phyloP scores from a whole-genome alignment of 2,888 invertebrate species.

The Epistrophe eligans region DNA sequence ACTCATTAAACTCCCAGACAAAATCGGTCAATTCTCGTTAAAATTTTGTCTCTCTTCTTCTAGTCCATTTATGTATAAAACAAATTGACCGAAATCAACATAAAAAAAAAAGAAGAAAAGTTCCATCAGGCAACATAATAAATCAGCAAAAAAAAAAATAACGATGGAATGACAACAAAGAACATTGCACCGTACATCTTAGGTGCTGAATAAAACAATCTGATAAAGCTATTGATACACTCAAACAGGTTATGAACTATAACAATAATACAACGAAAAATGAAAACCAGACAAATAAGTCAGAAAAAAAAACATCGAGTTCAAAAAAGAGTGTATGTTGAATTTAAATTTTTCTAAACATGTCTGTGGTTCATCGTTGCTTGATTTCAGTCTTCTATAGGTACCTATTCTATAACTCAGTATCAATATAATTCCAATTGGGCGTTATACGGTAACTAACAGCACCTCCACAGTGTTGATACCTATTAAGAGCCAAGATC shows the following conservation, averaged over 20 bases:
- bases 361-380: background rate
- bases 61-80: background rate
- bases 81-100: background rate
- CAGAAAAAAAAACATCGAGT: slow-evolving; percentile 27
- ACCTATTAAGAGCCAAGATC: background rate
- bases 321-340: slow-evolving; percentile 1
- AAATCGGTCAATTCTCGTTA: background rate
- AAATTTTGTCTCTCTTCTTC: background rate
- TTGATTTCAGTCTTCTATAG: background rate
- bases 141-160: slow-evolving; percentile 2
- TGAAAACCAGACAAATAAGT: slow-evolving; percentile 51
- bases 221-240: slow-evolving; percentile 37
- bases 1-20: background rate
- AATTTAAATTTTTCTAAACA: background rate
- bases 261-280: slow-evolving; percentile 56
- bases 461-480: background rate
- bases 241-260: slow-evolving; percentile 64
- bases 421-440: slow-evolving; percentile 27
- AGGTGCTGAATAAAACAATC: slow-evolving; percentile 51
- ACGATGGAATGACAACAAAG: slow-evolving; percentile 42
- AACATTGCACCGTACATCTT: slow-evolving; percentile 44
- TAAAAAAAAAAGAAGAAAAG: background rate
- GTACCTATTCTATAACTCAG: slow-evolving; percentile 3
- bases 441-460: slow-evolving; percentile 20
- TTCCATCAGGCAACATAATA: background rate